Evolutionary conservation across 2,888 invertebrate species (phyloP).

Genomic region (Argynnis bischoffii): DNA sequence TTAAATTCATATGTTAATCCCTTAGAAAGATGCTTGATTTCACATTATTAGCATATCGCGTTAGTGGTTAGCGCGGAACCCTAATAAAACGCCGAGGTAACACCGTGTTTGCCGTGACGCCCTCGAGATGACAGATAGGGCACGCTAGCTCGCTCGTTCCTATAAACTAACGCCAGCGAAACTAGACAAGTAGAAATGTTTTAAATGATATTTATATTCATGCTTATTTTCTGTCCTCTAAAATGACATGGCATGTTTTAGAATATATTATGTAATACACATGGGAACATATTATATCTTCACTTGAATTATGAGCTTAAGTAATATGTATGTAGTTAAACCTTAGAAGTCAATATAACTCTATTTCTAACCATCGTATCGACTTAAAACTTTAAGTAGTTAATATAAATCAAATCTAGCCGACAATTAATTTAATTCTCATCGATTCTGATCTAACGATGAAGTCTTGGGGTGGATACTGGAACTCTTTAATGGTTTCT

Average conservation of each 20-base stretch:
- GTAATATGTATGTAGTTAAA: too few relatives aligned
- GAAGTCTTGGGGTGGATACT: too few relatives aligned
- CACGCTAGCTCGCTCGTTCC: constrained; percentile 63
- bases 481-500: too few relatives aligned
- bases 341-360: too few relatives aligned
- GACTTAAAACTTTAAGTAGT: too few relatives aligned
- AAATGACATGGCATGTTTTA: constrained; percentile 2
- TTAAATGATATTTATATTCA: constrained; percentile 24
- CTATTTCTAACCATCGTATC: too few relatives aligned
- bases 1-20: constrained; percentile 25
- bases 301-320: neutral
- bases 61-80: constrained; percentile 61
- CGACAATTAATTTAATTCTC: too few relatives aligned
- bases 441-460: too few relatives aligned
- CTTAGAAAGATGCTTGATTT: constrained; percentile 53
- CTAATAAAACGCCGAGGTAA: constrained; percentile 79
- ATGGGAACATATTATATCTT: neutral
- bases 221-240: constrained; percentile 9
- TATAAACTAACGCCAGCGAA: constrained; percentile 56
- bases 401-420: too few relatives aligned
- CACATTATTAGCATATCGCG: constrained; percentile 61
- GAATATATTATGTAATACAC: constrained; percentile 5
- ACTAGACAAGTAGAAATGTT: constrained; percentile 34
- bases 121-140: constrained; percentile 77
- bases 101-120: constrained; percentile 73